Evolutionary conservation across 1,140 invertebrate species (phyloP), one percentile per base, ranked within the genome.

Genomic region (Adelges cooleyi): DNA sequence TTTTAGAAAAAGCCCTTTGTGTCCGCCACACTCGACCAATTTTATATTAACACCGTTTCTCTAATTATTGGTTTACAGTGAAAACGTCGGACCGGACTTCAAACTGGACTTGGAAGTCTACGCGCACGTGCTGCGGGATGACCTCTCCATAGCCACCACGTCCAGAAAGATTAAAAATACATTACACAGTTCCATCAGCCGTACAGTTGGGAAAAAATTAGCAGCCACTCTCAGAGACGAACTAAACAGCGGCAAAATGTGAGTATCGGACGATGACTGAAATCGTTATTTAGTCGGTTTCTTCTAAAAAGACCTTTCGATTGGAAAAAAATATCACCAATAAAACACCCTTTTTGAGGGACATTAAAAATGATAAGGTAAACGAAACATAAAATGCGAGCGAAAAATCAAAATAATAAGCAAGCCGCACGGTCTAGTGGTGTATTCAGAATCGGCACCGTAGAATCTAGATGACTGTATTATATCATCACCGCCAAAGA

Each of bases 111-210:
- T 87, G 6, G 84, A 86, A 73, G 80, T 87, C 17, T 87, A 85
- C 71, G 81, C 82, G 68, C 81, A 85, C 68, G 78, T 86, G 49
- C 72, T 85, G 20, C 81, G 84, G 69, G 83, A 85, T 67, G 84
- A 87, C 71, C 73, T 86, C 38, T 82, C 79, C 9, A 84, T 86
- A 36, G 84, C 84, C 1, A 83, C 80, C 68, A 84, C 84, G 1
- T 82, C 83, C 0, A 76, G 81, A 66, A 84, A 84, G 73, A 80
- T 86, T 0, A 81, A 82, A 71, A 81, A 82, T 59, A 84, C 83
- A 4, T 82, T 87, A 38, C 84, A 85, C 56, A 82, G 79, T 38
- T 86, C 84, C 9, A 83, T 87, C 20, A 84, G 82, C 25, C 78
- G 81, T 70, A 84, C 83, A 20, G 81, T 86, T 15, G 85, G 85